Evolutionary conservation across 2,113 vertebrate genomes (phyloP), one percentile per base, ranked within the genome.

Genomic region (Cyanocitta stelleri): DNA sequence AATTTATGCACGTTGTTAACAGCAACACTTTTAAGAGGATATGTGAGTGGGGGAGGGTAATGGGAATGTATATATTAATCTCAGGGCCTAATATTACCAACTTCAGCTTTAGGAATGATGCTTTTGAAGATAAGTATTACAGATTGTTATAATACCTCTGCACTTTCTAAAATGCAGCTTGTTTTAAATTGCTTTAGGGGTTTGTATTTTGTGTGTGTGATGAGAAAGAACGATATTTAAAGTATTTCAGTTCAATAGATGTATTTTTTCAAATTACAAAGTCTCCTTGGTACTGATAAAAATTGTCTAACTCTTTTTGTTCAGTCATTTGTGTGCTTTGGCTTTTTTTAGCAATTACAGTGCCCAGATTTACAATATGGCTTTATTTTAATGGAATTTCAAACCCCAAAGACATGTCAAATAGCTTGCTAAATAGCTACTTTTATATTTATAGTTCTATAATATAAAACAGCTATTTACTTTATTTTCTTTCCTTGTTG

Each of bases 401-500:
- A 91, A 76, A 71, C 13, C 32, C 39, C 67, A 92, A 90, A 93
- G 46, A 13, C 9, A 49, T 68, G 54, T 48, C 82, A 94, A 63
- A 83, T 30, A 96, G 41, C 52, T 91, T 84, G 71, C 94, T 93
- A 77, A 97, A 67, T n/a, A 78, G 30, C 13, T 87, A 68, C 20
- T 96, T 92, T 84, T 82, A 62, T 30, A 22, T 93, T 95, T 95
- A 82, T 89, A 75, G 48, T 56, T 64, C 58, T 95, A 94, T 93
- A 91, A 85, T 51, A 62, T 66, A 59, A 89, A 54, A 86, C 27
- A 94, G 41, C 41, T 93, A 51, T 93, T 96, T 92, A 85, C n/a
- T 96, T 96, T 23, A 48, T 96, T 89, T 96, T 90, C 78, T 72
- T 95, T 87, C 44, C 79, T 90, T 54, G 7, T 85, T 80, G n/a